Base-by-base conservation (phyloP, 2,113 vertebrate genomes). In the Mastomys coucha region DNA sequence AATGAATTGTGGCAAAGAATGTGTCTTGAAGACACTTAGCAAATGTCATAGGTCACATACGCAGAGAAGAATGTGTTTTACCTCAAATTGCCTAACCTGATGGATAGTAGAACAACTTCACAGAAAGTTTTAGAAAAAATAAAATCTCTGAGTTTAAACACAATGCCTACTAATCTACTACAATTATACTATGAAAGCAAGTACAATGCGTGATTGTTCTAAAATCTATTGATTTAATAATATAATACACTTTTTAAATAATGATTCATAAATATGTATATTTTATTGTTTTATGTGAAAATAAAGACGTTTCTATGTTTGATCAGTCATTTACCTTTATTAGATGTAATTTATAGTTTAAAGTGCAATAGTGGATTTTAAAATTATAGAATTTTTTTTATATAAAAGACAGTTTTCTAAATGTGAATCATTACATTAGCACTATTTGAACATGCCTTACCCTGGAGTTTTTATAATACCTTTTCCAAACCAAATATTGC, bases 301-400 rank as follows among this genome's bases (percentile, higher is more conserved):
- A 69, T 58, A 42, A 95, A 84, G 31, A 91, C 65, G 77, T 88
- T 91, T 95, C 42, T 69, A 12, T 63, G 2, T 56, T 56, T 31
- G 22, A 92, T 31, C 19, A 94, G 28, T 89, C 45, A 69, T 88
- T 76, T 92, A 69, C 26, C 51, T 60, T 14, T 88, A 84, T 82
- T 96, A 95, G 58, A 91, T 82, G 77, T 36, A 82, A 73, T 82
- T 95, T 95, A 0, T 17, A 82, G 69, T 88, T 96, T 78, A 45
- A 28, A 89, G 53, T 60, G 16, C 1, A 94, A 70, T 56, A 24
- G 2, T 49, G 1, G 16, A 73, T 91, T 63, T 91, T 24, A 31
- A 19, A 91, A 91, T 42, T 26, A 49, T 19, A 51, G 49, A 72
- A 86, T 89, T 91, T 73, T 91, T 73, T 84, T 10, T 81, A 26